Base-by-base conservation (phyloP, 1,140 invertebrate genomes). In the Adoxophyes honmai region DNA sequence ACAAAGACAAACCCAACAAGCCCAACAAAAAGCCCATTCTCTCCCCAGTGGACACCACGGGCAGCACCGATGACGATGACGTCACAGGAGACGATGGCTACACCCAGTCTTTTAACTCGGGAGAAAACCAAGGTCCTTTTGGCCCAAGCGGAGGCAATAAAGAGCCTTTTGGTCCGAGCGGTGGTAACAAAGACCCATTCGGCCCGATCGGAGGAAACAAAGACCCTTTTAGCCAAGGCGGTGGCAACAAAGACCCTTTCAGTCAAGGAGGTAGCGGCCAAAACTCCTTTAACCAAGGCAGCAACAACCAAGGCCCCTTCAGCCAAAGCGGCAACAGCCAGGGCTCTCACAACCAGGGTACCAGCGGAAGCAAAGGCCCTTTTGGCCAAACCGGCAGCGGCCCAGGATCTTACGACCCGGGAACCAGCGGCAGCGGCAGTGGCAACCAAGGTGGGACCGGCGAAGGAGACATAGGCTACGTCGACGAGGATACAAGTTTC, bases 401-500 rank as follows among this genome's bases (percentile, higher is more conserved):
- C 18, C 35, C 33, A 37, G 55, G 59, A 16, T 16, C 48, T 34
- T 28, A 18, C 44, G 36, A 36, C 9, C 28, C 54, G 10, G 51
- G 16, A 1, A 44, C 21, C 15, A 52, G 34, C 28, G 35, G 28
- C 34, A 9, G 34, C 8, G 57, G 37, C 16, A 39, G 34, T 13
- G 53, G 59, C 34, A 81, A 74, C 8, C 71, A 71, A 55, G 66
- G 65, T 16, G 73, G 67, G 13, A 38, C 67, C 39, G 68, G 62
- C 13, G 64, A 38, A n/a, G 70, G 68, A 57, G 75, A 73, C 15
- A 28, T 63, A 44, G 58, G 66, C 34, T 81, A 78, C 57, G 68
- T 74, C 1, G 84, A 85, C 34, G 76, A 84, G 68, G 84, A 86
- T 15, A 52, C 70, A 57, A 70, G 60, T 66, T 84, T 75, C 35